Evolutionary conservation across 2,797 vertebrate genomes (phyloP), one percentile per base, ranked within the genome.

Genomic region (Hippopotamyrus pictus): DNA sequence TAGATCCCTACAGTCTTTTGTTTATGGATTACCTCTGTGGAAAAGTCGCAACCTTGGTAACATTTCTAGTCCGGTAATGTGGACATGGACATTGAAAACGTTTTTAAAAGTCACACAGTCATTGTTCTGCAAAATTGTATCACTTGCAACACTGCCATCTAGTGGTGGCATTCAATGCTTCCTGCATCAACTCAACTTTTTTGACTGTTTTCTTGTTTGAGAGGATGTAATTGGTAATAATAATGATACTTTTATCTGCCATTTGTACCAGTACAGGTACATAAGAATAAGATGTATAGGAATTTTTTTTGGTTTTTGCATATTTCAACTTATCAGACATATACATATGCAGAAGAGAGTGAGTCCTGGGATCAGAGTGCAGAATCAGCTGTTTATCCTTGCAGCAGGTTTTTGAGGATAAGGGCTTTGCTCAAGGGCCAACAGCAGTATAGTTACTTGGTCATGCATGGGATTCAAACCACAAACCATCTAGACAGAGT

Each of bases 81-180:
- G 33, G 50, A 29, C 48, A 33, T 29, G 29, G 22, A 33, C 22
- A 29, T 53, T 0, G 14, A 54, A 7, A 86, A 73, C 29, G 7
- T 54, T 86, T 33, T 33, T 54, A 53, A 57, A 86, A 86, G 25
- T 37, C 25, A 86, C n/a, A 11, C 29, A 48, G 79, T 82, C 54
- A 29, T 54, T 44, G 12, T 83, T 48, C 41, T 7, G 73, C 17
- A 79, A 44, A 79, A 51, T 53, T 65, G 65, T 46, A 69, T 8
- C 29, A 51, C 29, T 48, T 76, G 19, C 85, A 51, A 54, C 62
- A 79, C 85, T 89, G 85, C 85, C 89, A 89, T 79, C 89, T 89
- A 88, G 84, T 19, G 85, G 85, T 87, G 37, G 3, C 46, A 17
- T 79, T 79, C 46, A 88, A 48, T 84, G 46, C 19, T n/a, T 50